These are phyloP conservation scores for Cnemophilus loriae DNA, from an alignment of 2,113 vertebrate species.

Conservation along the genomic window DNA sequence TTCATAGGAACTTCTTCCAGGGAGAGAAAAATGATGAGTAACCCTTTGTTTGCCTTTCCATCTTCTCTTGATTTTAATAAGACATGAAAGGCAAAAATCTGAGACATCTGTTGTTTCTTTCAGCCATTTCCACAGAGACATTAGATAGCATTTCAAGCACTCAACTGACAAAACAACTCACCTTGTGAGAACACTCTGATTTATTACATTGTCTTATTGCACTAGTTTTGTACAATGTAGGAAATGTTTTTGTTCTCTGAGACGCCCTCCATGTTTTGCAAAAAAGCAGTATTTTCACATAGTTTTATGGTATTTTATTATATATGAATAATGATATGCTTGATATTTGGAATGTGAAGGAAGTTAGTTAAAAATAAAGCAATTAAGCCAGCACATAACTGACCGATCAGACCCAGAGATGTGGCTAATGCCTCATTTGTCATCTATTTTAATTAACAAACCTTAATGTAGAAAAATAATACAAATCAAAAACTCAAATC, in stretches of 20 bases:
- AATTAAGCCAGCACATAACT: neutral
- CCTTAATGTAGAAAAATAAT: neutral
- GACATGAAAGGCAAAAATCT: constrained; percentile 54
- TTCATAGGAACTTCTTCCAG: constrained; percentile 7
- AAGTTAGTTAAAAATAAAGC: neutral
- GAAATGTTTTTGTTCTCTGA: neutral
- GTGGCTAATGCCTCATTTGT: neutral
- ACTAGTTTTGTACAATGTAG: neutral
- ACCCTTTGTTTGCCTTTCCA: constrained; percentile 4
- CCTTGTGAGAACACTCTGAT: constrained; percentile 20
- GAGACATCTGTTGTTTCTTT: constrained; percentile 55
- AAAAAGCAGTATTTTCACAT: neutral
- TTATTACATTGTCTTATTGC: neutral
- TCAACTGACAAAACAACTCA: constrained; percentile 46
- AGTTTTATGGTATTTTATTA: neutral
- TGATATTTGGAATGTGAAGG: neutral
- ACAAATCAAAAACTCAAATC: neutral
- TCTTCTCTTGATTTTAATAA: constrained; percentile 49
- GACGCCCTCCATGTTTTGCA: neutral
- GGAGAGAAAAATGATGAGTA: constrained; percentile 15
- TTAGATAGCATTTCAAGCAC: constrained; percentile 58
- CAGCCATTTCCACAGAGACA: constrained; percentile 50
- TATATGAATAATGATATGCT: neutral
- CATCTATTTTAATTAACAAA: neutral
- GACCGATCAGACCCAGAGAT: neutral